Conservation (phyloP, 2,113 vertebrate genomes). For the Turdus rufiventris region DNA sequence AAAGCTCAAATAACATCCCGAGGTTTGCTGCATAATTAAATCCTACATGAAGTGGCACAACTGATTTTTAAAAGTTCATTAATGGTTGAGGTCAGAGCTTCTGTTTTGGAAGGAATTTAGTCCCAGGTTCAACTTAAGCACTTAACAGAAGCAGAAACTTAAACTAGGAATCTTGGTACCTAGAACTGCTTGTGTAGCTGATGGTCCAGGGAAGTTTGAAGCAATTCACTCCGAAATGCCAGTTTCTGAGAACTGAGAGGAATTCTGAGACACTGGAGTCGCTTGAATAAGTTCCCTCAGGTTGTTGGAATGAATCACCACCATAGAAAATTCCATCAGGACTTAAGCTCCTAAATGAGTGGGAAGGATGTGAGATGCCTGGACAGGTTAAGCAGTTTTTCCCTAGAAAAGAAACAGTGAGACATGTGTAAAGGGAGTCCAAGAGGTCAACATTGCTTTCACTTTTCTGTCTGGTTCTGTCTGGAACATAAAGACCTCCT, state of each 20-base stretch:
- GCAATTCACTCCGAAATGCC: background rate
- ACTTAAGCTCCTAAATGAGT: background rate
- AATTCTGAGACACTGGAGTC: background rate
- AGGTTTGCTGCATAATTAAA: background rate
- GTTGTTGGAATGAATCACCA: background rate
- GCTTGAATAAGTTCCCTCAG: background rate
- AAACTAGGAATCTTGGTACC: background rate
- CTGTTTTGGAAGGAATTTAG: background rate
- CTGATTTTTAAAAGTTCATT: background rate
- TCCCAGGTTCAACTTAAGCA: background rate
- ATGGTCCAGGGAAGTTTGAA: background rate
- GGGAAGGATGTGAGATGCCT: background rate
- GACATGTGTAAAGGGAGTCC: background rate
- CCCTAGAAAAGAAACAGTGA: background rate
- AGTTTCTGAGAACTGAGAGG: background rate
- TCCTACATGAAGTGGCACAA: background rate
- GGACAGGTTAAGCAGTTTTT: background rate
- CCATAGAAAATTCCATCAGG: background rate
- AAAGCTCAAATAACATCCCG: background rate
- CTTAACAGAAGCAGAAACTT: background rate
- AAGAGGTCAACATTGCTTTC: background rate
- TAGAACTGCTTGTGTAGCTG: background rate
- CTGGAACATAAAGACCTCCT: background rate
- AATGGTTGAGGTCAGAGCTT: background rate
- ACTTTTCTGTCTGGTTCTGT: background rate